Base-by-base conservation (phyloP, 2,113 vertebrate genomes). In the Ascaphus truei region DNA sequence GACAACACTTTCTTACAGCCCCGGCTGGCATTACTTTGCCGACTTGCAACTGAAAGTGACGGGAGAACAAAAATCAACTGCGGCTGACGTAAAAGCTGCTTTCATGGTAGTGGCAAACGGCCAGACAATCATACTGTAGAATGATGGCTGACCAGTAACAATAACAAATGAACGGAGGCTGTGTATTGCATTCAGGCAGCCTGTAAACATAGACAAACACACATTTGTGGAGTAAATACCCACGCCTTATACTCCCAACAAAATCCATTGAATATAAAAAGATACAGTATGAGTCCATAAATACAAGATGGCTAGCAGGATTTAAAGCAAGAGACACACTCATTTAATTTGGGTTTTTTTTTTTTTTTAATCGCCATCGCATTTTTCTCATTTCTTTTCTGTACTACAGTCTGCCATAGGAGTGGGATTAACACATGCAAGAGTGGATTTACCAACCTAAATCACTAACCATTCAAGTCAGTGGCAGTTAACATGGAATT, bases 11-110 rank as follows among this genome's bases (percentile, higher is more conserved):
- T 64, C 15, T 37, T 20, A 15, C 26, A 52, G 47, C 45, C n/a
- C 45, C 33, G 62, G 22, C 47, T 64, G 62, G 62, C 47, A 64
- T 52, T 13, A 45, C 43, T 64, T n/a, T 34, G 13, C 34, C 25
- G 20, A 26, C 37, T 36, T 51, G 62, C 62, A 64, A 34, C 62
- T 64, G 58, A 30, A 31, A 61, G 29, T 30, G 31, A 51, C 22
- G 45, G 47, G 47, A 64, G 37, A 37, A n/a, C n/a, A 51, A 64
- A 64, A 51, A 64, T 50, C 43, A 50, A 63, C 62, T 36, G 47
- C 31, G 37, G 43, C 9, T 22, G 31, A 26, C 61, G n/a, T 63
- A 25, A 60, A 63, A 22, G 23, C 30, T 29, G 61, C 62, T 51
- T 64, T 64, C 43, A 51, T 64, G 43, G 29, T 7, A 6, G 43